Evolutionary conservation across 2,797 vertebrate species (phyloP), one percentile per base, ranked within the genome.

Genomic region (Sciaenops ocellatus): DNA sequence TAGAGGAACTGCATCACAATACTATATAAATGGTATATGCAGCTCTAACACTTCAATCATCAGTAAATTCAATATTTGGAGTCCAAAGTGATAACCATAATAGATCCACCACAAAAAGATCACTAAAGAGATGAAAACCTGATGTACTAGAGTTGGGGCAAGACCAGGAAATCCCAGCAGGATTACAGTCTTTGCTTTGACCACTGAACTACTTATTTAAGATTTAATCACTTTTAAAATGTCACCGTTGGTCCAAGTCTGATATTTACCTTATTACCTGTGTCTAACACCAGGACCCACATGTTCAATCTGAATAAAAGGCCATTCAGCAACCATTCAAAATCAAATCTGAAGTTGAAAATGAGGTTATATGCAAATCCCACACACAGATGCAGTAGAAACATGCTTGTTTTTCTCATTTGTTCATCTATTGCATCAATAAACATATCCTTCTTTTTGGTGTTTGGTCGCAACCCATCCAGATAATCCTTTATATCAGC

Each of bases 221-320:
- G 34, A 11, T 57, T 54, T 51, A 22, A 50, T 73, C 20, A n/a
- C 28, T 41, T 24, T 72, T 56, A 0, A 71, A 68, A 79, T 51
- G 22, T 68, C 59, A 55, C 47, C 62, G 61, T 73, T 20, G 41
- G 54, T 61, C n/a, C 54, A 56, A 30, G 20, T 24, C 17, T 44
- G 54, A 71, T 42, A 47, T 59, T 22, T 38, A 56, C 41, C 46
- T 15, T 56, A 26, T n/a, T 55, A 50, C 7, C 26, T 50, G 18
- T 57, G 30, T 66, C 54, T 61, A 63, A 47, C 9, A 65, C 17
- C 11, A 38, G 6, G 11, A 71, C 13, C 42, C 57, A 51, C 4
- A 28, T 13, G 56, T 47, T 20, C 22, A 51, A 1, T 7, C 46
- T 52, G 6, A 54, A 38, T 42, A 26, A 68, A 72, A 57, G 1